Evolutionary conservation across 2,113 vertebrate genomes (phyloP).

Genomic region (Porphyrio hochstetteri): DNA sequence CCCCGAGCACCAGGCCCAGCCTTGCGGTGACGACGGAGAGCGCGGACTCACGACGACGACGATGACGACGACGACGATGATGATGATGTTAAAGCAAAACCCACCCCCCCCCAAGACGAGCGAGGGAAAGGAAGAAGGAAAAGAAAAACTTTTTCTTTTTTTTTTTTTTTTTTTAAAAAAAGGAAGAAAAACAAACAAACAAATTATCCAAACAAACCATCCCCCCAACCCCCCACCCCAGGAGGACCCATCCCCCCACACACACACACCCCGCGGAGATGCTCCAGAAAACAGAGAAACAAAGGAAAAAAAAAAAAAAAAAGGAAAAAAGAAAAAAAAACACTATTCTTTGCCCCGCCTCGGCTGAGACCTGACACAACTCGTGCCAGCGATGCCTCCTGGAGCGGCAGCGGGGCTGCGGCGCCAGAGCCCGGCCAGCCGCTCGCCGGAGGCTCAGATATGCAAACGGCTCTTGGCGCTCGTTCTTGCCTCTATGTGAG

Average conservation of each 20-base stretch:
- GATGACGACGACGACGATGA: neutral
- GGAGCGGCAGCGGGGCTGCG: neutral
- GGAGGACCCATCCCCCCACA: neutral
- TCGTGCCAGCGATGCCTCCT: neutral
- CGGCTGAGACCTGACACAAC: slow-evolving; percentile 37
- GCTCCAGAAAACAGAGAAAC: slow-evolving; percentile 31
- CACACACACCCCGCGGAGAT: neutral
- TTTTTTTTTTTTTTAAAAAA: slow-evolving; percentile 13
- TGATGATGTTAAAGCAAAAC: neutral
- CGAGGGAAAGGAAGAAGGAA: slow-evolving; percentile 55
- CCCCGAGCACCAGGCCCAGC: slow-evolving; percentile 53
- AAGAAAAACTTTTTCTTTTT: slow-evolving; percentile 34
- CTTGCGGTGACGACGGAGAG: slow-evolving; percentile 58
- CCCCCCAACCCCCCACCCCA: neutral
- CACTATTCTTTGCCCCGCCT: slow-evolving; percentile 39
- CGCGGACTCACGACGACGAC: neutral
- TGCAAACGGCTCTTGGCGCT: slow-evolving; percentile 23
- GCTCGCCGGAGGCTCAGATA: neutral
- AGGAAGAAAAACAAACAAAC: neutral
- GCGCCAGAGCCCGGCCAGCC: neutral
- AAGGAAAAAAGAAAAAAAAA: neutral
- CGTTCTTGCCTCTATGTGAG: slow-evolving; percentile 45
- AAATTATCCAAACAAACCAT: neutral
- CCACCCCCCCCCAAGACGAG: slow-evolving; percentile 33
- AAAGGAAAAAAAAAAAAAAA: neutral